A percentile compares a stretch with the other conserved stretches of the same genome.
Conservation (phyloP, 2,797 vertebrate genomes). For the Siniperca undulata region DNA sequence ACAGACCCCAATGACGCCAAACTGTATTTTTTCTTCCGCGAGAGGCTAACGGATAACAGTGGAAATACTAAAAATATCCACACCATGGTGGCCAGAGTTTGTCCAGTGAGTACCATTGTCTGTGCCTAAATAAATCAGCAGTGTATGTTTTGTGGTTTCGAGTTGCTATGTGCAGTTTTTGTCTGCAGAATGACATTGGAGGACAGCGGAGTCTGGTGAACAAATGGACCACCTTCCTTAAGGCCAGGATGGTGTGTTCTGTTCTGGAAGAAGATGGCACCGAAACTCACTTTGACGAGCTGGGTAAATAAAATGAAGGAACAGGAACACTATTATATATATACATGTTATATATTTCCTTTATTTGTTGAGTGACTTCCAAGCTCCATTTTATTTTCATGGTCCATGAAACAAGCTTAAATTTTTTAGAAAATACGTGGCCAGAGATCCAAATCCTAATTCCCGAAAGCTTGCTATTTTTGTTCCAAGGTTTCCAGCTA, state of each 20-base stretch:
- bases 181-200: conserved; percentile 91
- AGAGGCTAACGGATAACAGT: conserved; percentile 93
- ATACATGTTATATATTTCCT: background rate
- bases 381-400: background rate
- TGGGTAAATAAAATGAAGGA: conserved; percentile 83
- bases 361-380: background rate
- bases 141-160: background rate
- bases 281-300: conserved; percentile 96
- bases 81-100: conserved; percentile 97
- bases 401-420: conserved; percentile 8
- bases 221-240: conserved; percentile 98
- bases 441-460: conserved; percentile 8
- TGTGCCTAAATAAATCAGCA: background rate
- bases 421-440: conserved; percentile 21
- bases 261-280: conserved; percentile 97
- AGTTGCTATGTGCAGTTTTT: conserved; percentile 6
- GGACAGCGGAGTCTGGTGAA: conserved; percentile 98
- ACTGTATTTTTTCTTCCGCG: conserved; percentile 97
- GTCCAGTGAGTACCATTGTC: conserved; percentile 90
- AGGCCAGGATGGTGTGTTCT: conserved; percentile 96
- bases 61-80: conserved; percentile 96
- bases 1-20: conserved; percentile 96
- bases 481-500: conserved; percentile 37
- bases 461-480: conserved; percentile 30
- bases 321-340: background rate